Conservation (phyloP, 2,113 vertebrate species). For the Melanocharis versteri region DNA sequence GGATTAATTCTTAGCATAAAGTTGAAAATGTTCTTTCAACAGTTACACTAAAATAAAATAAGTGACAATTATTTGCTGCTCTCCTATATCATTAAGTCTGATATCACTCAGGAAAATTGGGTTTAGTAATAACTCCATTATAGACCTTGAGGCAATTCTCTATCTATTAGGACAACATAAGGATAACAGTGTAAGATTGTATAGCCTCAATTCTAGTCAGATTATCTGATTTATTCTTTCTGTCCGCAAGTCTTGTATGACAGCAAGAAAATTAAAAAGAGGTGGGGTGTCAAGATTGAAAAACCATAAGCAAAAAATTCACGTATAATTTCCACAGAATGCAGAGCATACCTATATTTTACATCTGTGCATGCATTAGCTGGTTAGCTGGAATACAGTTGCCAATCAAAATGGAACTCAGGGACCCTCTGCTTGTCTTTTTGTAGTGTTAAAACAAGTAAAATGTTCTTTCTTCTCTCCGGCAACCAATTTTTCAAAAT, state of each 20-base stretch:
- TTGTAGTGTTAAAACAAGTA: not conserved
- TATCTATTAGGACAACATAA: not conserved
- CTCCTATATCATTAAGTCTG: not conserved
- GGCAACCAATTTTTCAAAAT: not conserved
- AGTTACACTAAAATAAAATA: not conserved
- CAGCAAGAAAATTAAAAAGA: slow-evolving; percentile 43
- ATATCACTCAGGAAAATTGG: not conserved
- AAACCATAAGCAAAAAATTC: not conserved
- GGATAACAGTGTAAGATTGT: not conserved
- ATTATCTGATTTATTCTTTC: slow-evolving; percentile 53
- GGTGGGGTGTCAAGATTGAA: not conserved
- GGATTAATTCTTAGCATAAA: not conserved
- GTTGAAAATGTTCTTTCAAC: not conserved
- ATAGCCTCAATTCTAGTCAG: slow-evolving; percentile 1
- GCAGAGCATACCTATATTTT: not conserved
- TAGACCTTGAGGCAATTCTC: slow-evolving; percentile 16
- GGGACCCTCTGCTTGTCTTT: not conserved
- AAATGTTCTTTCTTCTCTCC: not conserved
- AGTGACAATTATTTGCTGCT: not conserved
- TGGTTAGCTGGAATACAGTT: not conserved
- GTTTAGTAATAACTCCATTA: slow-evolving; percentile 37
- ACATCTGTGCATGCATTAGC: not conserved
- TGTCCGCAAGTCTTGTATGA: slow-evolving; percentile 26
- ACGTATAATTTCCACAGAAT: not conserved
- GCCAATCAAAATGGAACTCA: not conserved